Conservation (phyloP, 1,140 invertebrate species). For the Danaus melanippus region DNA sequence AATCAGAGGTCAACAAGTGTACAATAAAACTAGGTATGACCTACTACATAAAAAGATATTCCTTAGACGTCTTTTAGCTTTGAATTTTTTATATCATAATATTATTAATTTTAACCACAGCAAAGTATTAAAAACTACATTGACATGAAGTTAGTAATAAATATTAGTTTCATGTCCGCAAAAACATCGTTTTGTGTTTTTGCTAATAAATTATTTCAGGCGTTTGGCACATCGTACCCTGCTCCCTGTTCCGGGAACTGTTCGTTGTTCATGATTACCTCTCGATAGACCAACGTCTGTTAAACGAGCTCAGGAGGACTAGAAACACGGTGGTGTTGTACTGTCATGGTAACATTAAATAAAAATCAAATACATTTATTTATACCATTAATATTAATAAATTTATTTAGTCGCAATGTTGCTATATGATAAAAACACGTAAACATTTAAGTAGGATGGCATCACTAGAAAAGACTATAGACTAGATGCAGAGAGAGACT, state of each 20-base stretch:
- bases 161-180: too few relatives aligned
- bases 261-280: constrained; percentile 18
- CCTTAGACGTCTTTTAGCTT: too few relatives aligned
- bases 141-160: too few relatives aligned
- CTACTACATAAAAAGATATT: not conserved
- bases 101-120: too few relatives aligned
- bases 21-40: constrained; percentile 44
- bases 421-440: not conserved
- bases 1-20: constrained; percentile 35
- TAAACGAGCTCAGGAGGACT: constrained; percentile 26
- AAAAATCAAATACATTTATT: not conserved
- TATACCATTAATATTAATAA: not conserved
- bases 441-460: not conserved
- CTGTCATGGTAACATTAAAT: constrained; percentile 36
- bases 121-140: too few relatives aligned
- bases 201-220: constrained; percentile 19
- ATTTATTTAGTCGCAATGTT: not conserved
- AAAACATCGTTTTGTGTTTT: too few relatives aligned
- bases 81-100: too few relatives aligned
- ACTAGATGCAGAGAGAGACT: too few relatives aligned
- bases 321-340: constrained; percentile 39
- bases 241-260: constrained; percentile 29
- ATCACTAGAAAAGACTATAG: too few relatives aligned
- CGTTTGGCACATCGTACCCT: constrained; percentile 45
- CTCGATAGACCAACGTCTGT: constrained; percentile 19